phyloP scores from a whole-genome alignment of 23 tunicate genomes.

The Trididemnum nubilum region DNA sequence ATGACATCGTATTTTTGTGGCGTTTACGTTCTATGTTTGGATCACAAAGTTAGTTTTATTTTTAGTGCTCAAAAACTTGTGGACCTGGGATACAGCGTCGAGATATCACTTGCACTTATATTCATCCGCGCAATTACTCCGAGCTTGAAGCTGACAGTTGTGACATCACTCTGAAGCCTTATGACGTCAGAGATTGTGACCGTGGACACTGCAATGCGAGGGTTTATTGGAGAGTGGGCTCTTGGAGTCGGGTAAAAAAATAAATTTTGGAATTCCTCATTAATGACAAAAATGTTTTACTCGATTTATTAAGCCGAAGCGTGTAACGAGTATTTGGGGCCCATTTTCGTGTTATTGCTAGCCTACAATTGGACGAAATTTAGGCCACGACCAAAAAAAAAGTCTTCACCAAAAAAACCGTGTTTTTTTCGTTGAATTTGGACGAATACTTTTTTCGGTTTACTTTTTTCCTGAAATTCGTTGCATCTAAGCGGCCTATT shows the following conservation, averaged over 20 bases:
- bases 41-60: background rate
- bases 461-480: no score
- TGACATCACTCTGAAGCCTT: slow-evolving; percentile 39
- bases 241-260: slow-evolving; percentile 73
- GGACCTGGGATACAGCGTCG: slow-evolving; percentile 80
- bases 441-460: no score
- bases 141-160: slow-evolving; percentile 45
- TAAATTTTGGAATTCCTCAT: no score
- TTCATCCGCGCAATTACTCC: slow-evolving; percentile 53
- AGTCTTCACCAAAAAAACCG: no score
- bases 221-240: slow-evolving; percentile 67
- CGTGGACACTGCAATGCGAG: slow-evolving; percentile 58
- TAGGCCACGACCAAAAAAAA: no score
- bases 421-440: no score
- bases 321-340: background rate
- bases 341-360: background rate
- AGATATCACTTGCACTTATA: slow-evolving; percentile 56
- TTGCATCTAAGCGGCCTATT: no score
- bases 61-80: slow-evolving; percentile 83
- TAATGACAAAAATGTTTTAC: no score
- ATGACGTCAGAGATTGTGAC: slow-evolving; percentile 65
- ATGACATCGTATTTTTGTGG: no score
- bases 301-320: background rate
- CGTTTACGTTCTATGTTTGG: no score
- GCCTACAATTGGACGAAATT: no score